Evolutionary conservation across 2,113 vertebrate genomes (phyloP).

Genomic region (Murina feae): DNA sequence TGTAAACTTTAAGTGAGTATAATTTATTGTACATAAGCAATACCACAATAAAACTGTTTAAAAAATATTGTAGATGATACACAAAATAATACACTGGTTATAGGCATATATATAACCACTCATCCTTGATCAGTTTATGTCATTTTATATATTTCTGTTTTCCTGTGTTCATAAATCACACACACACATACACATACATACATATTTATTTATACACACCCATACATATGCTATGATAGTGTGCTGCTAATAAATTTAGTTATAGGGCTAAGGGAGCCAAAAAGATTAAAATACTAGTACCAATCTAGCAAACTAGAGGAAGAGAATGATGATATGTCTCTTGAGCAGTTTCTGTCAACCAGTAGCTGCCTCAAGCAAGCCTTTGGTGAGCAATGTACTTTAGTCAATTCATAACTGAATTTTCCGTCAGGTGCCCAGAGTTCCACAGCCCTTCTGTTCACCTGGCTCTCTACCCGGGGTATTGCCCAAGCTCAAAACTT

Average conservation of each 20-base stretch:
- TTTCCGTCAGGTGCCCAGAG: neutral
- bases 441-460: slow-evolving; percentile 59
- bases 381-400: neutral
- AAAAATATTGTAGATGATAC: neutral
- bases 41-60: neutral
- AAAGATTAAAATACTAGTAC: neutral
- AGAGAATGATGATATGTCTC: neutral
- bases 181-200: neutral
- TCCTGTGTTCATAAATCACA: neutral
- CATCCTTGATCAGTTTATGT: neutral
- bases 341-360: neutral
- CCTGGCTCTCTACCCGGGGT: slow-evolving; percentile 44
- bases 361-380: slow-evolving; percentile 38
- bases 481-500: neutral
- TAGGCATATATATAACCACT: neutral
- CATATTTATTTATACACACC: neutral
- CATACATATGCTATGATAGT: neutral
- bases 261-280: neutral
- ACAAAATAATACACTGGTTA: slow-evolving; percentile 7
- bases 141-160: neutral
- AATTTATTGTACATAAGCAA: neutral
- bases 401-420: neutral
- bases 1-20: neutral
- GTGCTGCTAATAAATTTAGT: neutral
- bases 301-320: neutral